Base-by-base conservation (phyloP, 2,888 invertebrate species). In the Tetanocera ferruginea region DNA sequence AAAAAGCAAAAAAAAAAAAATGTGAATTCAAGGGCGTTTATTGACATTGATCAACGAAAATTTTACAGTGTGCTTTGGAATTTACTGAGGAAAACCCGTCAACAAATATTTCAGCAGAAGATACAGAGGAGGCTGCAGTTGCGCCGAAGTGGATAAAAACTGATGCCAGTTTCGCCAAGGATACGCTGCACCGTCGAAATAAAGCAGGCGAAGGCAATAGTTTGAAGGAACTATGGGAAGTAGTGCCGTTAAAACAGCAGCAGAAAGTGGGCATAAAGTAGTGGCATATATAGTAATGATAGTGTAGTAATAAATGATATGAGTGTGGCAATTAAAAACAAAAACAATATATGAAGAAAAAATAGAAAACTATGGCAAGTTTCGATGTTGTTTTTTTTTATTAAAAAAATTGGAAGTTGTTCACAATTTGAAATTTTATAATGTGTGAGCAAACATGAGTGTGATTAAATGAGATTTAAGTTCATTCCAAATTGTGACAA, bases 141-240 rank as follows among this genome's bases (percentile, higher is more conserved):
- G 25, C 57, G 43, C 77, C 79, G 0, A 78, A 78, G 25, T 11
- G 11, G 14, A 43, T 77, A 77, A 31, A 79, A 76, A 78, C 14
- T 73, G 62, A 76, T 49, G 1, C 79, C 74, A 31, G 51, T 14
- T 74, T 52, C 67, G 64, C 62, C 3, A 77, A 64, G 19, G 80
- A 80, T 55, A 79, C 70, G 11, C 25, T 79, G 8, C 52, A 72
- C n/a, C 57, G 62, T 17, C 75, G 72, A 70, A 82, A 82, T 78
- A 82, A 82, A 0, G 28, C 72, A 3, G 55, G 55, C 25, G 74
- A 57, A 5, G 78, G 81, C 9, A 83, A 83, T 76, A 77, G 67
- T 3, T 25, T 83, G 64, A 83, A 83, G 55, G 80, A 82, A 9
- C 74, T 82, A 57, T 83, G 83, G 83, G 83, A 83, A 51, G 71